Evolutionary conservation across 1,140 invertebrate species (phyloP), one percentile per base, ranked within the genome.

Genomic region (Microplitis demolitor): DNA sequence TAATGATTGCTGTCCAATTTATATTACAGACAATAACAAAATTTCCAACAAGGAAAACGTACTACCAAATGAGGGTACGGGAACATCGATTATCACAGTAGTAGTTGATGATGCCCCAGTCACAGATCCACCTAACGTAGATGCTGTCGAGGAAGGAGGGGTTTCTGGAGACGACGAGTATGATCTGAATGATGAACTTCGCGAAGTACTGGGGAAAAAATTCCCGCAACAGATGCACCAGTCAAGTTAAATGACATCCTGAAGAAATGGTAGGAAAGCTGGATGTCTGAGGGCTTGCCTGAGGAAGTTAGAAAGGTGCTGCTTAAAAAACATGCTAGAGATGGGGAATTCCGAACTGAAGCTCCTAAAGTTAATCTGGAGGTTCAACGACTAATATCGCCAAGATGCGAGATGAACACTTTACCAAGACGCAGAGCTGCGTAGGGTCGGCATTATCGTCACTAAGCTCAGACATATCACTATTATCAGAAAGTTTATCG

Each of bases 341-440:
- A 69, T 24, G 50, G 39, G 4, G 62, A 72, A 34, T 35, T 72
- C 3, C 68, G 54, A 9, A 72, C 67, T 6, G 70, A 75, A 45
- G 69, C 74, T 3, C 70, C 71, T 13, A 72, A 66, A 61, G 37
- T 75, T 9, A 72, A 75, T 37, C 71, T 58, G 8, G 67, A 75
- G 14, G 66, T 75, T 69, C 54, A 50, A 8, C 34, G 56, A 66
- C 51, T 13, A 71, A 70, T 16, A 51, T 71, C 11, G 62, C 67
- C 13, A 54, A 35, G 13, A 73, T 73, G 34, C n/a, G 71, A 35
- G 74, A 76, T 60, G 61, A 71, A 11, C 61, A 67, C 4, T 66
- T 76, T 73, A 13, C 35, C 1, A 58, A 53, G 31, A 71, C 66
- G 31, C 71, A 73, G 16, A 70, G 45, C n/a, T 72, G 62, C 14